Evolutionary conservation across 2,888 invertebrate genomes (phyloP).

Genomic region (Erebia aethiops): DNA sequence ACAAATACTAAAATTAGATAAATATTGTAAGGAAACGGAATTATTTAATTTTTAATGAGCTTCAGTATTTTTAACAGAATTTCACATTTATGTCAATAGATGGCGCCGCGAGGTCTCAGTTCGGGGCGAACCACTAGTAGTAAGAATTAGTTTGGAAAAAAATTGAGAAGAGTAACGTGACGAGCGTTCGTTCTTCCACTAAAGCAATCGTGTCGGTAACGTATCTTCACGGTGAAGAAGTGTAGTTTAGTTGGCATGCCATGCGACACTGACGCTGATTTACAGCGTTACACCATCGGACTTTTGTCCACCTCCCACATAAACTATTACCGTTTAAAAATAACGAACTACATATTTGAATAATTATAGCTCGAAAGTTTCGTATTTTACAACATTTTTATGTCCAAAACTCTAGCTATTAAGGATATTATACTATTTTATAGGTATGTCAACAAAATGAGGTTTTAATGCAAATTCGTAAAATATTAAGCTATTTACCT

Average conservation of each 20-base stretch:
- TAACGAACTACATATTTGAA: slow-evolving; percentile 41
- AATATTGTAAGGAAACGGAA: too few relatives aligned
- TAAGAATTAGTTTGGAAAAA: too few relatives aligned
- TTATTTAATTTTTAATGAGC: too few relatives aligned
- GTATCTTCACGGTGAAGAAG: slow-evolving; percentile 18
- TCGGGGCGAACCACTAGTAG: too few relatives aligned
- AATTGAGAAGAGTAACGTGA: too few relatives aligned
- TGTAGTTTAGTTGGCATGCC: slow-evolving; percentile 48
- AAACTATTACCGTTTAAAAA: slow-evolving; percentile 43
- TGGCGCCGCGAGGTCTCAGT: too few relatives aligned
- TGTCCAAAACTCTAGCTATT: background rate
- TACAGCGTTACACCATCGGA: slow-evolving; percentile 41
- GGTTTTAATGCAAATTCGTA: too few relatives aligned
- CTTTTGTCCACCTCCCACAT: slow-evolving; percentile 40
- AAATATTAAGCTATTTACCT: too few relatives aligned
- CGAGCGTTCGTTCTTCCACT: background rate
- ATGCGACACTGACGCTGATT: slow-evolving; percentile 47
- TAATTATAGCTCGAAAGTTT: slow-evolving; percentile 24
- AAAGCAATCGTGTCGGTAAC: slow-evolving; percentile 13
- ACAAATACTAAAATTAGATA: too few relatives aligned
- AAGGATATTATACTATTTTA: background rate
- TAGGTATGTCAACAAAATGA: too few relatives aligned
- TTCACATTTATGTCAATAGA: too few relatives aligned
- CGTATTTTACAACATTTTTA: slow-evolving; percentile 7
- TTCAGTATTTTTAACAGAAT: too few relatives aligned